Conservation (phyloP, 2,888 invertebrate species). For the Hydriomena furcata region DNA sequence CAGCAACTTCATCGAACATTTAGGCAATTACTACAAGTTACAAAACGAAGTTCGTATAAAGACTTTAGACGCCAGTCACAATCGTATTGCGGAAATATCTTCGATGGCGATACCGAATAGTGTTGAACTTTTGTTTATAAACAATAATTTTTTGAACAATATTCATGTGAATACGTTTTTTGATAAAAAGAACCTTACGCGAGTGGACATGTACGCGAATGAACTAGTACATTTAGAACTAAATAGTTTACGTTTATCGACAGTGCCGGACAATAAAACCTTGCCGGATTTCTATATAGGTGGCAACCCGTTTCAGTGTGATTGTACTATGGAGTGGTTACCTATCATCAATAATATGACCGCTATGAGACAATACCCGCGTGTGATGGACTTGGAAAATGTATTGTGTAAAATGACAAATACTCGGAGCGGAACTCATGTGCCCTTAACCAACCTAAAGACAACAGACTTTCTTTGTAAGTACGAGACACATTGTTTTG, state of each 20-base stretch:
- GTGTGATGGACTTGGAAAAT: constrained; percentile 94
- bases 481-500: constrained; percentile 96
- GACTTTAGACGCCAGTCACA: constrained; percentile 95
- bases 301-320: constrained; percentile 96
- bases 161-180: constrained; percentile 94
- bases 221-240: constrained; percentile 92
- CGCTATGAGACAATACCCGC: constrained; percentile 91
- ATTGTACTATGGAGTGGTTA: constrained; percentile 98
- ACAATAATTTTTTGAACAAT: constrained; percentile 92
- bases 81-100: constrained; percentile 91
- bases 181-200: constrained; percentile 91
- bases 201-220: constrained; percentile 96
- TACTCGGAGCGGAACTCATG: constrained; percentile 90
- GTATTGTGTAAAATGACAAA: constrained; percentile 95
- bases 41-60: constrained; percentile 92
- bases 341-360: constrained; percentile 95
- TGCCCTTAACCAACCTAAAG: constrained; percentile 89
- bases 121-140: constrained; percentile 93
- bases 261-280: constrained; percentile 87
- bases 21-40: constrained; percentile 94
- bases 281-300: constrained; percentile 95
- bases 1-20: constrained; percentile 93
- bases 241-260: constrained; percentile 90
- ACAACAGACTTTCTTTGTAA: constrained; percentile 95
- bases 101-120: constrained; percentile 94